A percentile compares a stretch with the other conserved stretches of the same genome.
These are phyloP conservation scores for Calameuta pallipes DNA, from an alignment of 2,888 invertebrate species.

Conservation along the genomic window DNA sequence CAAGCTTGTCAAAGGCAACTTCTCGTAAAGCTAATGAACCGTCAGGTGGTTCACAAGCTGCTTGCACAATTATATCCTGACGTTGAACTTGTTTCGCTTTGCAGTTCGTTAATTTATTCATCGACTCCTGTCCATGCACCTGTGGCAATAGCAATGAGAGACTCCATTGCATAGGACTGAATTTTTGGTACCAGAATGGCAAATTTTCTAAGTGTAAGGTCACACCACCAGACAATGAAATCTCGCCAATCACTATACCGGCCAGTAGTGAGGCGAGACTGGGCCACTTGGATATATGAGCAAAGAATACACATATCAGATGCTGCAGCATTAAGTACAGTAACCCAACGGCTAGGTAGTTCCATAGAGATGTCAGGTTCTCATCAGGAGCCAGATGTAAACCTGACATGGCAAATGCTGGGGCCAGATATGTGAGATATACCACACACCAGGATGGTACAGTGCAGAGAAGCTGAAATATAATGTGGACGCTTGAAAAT, in stretches of 20 bases:
- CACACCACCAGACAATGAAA: constrained; percentile 55
- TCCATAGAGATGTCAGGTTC: constrained; percentile 57
- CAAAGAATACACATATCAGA: constrained; percentile 54
- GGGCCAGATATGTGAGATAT: constrained; percentile 87
- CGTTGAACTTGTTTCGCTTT: constrained; percentile 77
- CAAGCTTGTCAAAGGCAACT: constrained; percentile 68
- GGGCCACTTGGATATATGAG: constrained; percentile 57
- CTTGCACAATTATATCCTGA: constrained; percentile 88
- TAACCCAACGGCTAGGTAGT: constrained; percentile 54
- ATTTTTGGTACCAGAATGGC: constrained; percentile 55
- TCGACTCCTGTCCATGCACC: constrained; percentile 45
- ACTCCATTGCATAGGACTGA: constrained; percentile 59
- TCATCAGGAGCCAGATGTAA: constrained; percentile 71
- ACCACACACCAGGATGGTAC: constrained; percentile 82
- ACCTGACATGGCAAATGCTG: constrained; percentile 90
- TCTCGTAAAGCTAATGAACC: constrained; percentile 73
- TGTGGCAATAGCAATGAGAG: constrained; percentile 53
- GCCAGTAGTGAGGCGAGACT: constrained; percentile 52
- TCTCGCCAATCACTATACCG: constrained; percentile 55
- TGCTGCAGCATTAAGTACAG: constrained; percentile 59
- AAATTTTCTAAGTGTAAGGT: constrained; percentile 58
- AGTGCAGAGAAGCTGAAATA: constrained; percentile 79
- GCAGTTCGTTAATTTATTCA: constrained; percentile 54
- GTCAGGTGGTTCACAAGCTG: constrained; percentile 84
- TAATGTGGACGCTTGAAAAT: not conserved